These are phyloP conservation scores for Muntiacus muntjak DNA, from an alignment of 2,113 vertebrate genomes.

Conservation along the genomic window DNA sequence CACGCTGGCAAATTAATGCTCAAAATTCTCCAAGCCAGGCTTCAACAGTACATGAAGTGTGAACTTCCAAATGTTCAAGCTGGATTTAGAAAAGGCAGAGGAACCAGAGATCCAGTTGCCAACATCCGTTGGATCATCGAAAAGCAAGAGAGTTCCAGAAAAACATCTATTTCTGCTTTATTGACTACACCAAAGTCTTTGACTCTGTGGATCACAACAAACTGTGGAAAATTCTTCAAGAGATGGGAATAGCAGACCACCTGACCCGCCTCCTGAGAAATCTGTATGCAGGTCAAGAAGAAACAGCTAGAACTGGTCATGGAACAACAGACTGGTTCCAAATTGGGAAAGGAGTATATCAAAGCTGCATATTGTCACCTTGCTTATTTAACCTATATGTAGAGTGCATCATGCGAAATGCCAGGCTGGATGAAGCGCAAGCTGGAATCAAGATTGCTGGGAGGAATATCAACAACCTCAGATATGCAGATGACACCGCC, in stretches of 20 bases:
- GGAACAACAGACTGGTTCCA: background rate
- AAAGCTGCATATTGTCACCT: no score
- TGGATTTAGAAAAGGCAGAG: background rate
- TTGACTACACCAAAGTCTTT: background rate
- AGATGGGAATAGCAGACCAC: background rate
- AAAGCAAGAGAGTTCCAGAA: no score
- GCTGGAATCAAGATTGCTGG: background rate
- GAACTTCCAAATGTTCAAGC: background rate
- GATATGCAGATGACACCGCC: background rate
- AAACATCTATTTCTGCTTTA: background rate
- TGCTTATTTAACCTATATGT: no score
- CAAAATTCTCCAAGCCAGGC: background rate
- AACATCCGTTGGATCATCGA: accelerated
- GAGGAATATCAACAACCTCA: background rate
- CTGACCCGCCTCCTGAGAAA: no score
- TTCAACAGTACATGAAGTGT: background rate
- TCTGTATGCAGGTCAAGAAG: no score
- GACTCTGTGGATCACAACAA: background rate
- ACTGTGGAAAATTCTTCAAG: background rate
- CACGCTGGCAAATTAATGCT: accelerated
- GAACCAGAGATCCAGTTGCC: background rate
- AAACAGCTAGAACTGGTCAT: no score
- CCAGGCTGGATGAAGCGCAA: background rate
- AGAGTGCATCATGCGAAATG: no score
- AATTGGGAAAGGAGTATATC: no score